Percentiles rank a stretch among this genome's conserved stretches.
phyloP scores from a whole-genome alignment of 1,140 invertebrate species.

The Drosophila carrolli region DNA sequence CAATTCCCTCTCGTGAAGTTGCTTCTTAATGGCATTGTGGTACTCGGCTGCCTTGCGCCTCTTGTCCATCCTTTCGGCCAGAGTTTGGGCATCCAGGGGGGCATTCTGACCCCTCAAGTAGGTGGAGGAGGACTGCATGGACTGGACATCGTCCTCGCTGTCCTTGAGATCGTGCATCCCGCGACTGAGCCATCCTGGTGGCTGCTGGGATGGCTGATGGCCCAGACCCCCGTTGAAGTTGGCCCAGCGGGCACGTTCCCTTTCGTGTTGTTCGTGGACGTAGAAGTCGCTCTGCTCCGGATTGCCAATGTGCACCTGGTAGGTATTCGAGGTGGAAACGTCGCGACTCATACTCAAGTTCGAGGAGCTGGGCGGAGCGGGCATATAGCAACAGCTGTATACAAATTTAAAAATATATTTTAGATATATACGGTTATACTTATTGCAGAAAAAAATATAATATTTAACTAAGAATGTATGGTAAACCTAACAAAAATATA shows the following conservation, averaged over 20 bases:
- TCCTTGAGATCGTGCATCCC: slow-evolving; percentile 77
- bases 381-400: slow-evolving; percentile 53
- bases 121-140: slow-evolving; percentile 85
- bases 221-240: slow-evolving; percentile 70
- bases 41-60: slow-evolving; percentile 88
- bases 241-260: slow-evolving; percentile 87
- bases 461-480: no score
- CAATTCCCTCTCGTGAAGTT: slow-evolving; percentile 88
- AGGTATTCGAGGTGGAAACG: slow-evolving; percentile 79
- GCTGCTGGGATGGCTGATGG: slow-evolving; percentile 30
- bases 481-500: no score
- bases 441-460: no score
- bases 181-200: slow-evolving; percentile 75
- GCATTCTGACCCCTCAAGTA: slow-evolving; percentile 89
- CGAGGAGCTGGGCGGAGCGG: slow-evolving; percentile 60
- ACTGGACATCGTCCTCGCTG: slow-evolving; percentile 81
- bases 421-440: no score
- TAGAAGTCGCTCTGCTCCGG: slow-evolving; percentile 71
- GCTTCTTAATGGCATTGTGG: slow-evolving; percentile 89
- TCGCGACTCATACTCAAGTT: slow-evolving; percentile 74
- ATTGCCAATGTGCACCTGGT: slow-evolving; percentile 71
- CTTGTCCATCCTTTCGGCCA: slow-evolving; percentile 87
- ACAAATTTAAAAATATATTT: not conserved
- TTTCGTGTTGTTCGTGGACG: slow-evolving; percentile 85
- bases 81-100: slow-evolving; percentile 86